Evolutionary conservation across 2,797 vertebrate genomes (phyloP), one percentile per base, ranked within the genome.

Genomic region (Rachycentron canadum): DNA sequence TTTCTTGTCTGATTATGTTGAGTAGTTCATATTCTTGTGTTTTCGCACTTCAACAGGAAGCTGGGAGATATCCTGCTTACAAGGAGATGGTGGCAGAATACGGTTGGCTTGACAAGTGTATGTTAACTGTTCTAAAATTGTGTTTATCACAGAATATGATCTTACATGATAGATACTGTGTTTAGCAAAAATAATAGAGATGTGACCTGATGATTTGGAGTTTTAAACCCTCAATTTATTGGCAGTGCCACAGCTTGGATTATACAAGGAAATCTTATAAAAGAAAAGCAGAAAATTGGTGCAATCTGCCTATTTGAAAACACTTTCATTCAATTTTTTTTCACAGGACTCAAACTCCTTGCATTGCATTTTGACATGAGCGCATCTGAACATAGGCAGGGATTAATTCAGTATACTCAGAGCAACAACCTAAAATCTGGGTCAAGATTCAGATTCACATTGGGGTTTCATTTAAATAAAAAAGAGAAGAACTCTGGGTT

Each of bases 71-170:
- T 81, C 98, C 98, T 68, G 98, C 98, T 6, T 99, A 98, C 93
- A 99, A 99, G 91, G 98, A 99, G 93, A 96, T 99, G 97, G 96
- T 99, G 83, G 98, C 98, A 69, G 98, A 99, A 82, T 99, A 99
- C 83, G 98, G 97, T 89, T 99, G 98, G 98, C 95, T 99, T 43
- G 96, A 96, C 91, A 96, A 93, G 94, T 32, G 98, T 99, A 97
- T 89, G 97, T 88, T 73, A 0, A 86, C 32, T 61, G 3, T 47
- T 53, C 1, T 2, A 36, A 26, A 26, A 32, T 1, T 28, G 14
- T 61, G 9, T 47, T 61, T 26, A 13, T 30, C 17, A 68, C n/a
- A 64, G 30, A 76, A 40, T 30, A 3, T 25, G 1, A 62, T 26
- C 75, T 79, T 61, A 43, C 7, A 3, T 28, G 3, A 38, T 2